A percentile compares a stretch with the other conserved stretches of the same genome.
These are phyloP conservation scores for Jaculus jaculus DNA, from an alignment of 2,113 vertebrate species.

Conservation along the genomic window DNA sequence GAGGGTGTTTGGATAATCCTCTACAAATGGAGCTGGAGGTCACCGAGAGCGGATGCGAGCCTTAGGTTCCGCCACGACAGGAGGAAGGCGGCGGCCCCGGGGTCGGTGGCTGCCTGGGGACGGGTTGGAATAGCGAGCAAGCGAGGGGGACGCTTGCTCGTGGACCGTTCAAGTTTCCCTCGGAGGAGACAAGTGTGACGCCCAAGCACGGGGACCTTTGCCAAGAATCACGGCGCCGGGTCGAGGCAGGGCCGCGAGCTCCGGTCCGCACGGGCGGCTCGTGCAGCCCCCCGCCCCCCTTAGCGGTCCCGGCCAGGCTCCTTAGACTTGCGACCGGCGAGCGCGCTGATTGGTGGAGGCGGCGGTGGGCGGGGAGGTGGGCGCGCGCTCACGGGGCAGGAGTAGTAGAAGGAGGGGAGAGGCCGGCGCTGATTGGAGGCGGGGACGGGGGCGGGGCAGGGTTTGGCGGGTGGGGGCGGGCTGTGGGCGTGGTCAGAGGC, in stretches of 20 bases:
- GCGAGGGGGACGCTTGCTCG: neutral
- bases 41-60: constrained; percentile 45
- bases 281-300: too few species aligned
- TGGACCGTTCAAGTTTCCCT: constrained; percentile 19
- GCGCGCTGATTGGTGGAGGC: constrained; percentile 54
- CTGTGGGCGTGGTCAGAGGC: too few species aligned
- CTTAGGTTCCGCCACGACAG: constrained; percentile 58
- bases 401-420: neutral
- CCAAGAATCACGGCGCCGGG: too few species aligned
- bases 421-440: constrained; percentile 25
- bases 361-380: neutral
- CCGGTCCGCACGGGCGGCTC: too few species aligned
- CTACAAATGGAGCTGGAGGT: constrained; percentile 57
- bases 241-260: too few species aligned
- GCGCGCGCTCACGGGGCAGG: neutral
- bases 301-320: neutral
- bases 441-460: neutral
- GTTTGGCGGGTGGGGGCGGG: neutral
- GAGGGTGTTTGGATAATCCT: constrained; percentile 51
- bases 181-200: neutral
- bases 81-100: neutral
- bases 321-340: constrained; percentile 55
- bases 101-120: neutral
- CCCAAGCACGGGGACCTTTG: neutral
- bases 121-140: neutral